These are phyloP conservation scores for Rhizomys pruinosus DNA, from an alignment of 2,113 vertebrate species.

Conservation along the genomic window DNA sequence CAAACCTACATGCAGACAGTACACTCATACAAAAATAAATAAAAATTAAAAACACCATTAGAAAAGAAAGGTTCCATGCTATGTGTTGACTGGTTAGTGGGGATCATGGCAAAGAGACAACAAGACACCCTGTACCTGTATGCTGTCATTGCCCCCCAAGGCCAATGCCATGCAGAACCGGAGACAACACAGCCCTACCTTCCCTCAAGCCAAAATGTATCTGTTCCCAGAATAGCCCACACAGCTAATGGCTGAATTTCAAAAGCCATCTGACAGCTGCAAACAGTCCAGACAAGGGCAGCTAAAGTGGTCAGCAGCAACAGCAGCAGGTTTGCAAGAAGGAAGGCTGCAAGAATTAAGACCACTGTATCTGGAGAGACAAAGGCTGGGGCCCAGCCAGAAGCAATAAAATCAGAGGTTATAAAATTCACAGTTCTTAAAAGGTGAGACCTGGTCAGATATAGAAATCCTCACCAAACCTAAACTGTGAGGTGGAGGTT, in stretches of 20 bases:
- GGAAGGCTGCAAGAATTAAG: conserved; percentile 70
- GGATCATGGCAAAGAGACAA: background rate
- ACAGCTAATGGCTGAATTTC: conserved; percentile 58
- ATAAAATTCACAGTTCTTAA: conserved; percentile 44
- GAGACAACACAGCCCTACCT: background rate
- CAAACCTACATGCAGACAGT: too few relatives aligned
- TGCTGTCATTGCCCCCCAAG: background rate
- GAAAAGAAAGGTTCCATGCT: background rate
- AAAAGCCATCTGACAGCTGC: conserved; percentile 69
- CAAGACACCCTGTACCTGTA: background rate
- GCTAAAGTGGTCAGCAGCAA: conserved; percentile 60
- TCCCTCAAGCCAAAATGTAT: conserved; percentile 12
- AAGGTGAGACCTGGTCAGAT: background rate
- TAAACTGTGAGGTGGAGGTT: background rate
- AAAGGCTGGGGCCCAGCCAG: background rate
- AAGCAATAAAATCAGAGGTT: background rate
- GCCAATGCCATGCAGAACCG: background rate
- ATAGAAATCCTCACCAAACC: background rate
- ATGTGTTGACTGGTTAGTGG: background rate
- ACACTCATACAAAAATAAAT: too few relatives aligned
- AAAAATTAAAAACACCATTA: too few relatives aligned
- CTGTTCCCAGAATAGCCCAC: conserved; percentile 61
- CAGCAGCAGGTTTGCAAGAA: background rate
- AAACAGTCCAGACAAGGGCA: conserved; percentile 64
- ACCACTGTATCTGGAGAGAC: conserved; percentile 19